Evolutionary conservation across 2,113 vertebrate genomes (phyloP), one percentile per base, ranked within the genome.

Genomic region (Lontra canadensis): DNA sequence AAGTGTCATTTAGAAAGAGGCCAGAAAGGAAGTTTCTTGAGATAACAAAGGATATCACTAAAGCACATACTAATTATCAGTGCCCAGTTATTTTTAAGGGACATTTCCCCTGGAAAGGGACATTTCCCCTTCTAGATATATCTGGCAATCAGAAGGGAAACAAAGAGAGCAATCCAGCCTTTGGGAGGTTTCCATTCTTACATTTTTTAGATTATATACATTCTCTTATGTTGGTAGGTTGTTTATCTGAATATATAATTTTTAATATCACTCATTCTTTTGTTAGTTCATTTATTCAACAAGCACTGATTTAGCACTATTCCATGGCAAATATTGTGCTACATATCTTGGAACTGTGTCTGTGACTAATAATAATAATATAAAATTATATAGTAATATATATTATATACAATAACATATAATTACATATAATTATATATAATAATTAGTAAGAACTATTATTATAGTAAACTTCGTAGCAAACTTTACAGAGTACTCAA

Each of bases 11-110:
- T 97, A 76, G 79, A 20, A 90, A 88, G 11, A 96, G 34, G 81
- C 92, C 95, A 98, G 71, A 90, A 88, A 96, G 67, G 65, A 97
- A 96, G 42, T 90, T 97, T 96, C 84, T 78, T 65, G 69, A 73
- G 84, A 97, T 86, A 97, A 96, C 81, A 97, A 96, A 96, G 55
- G 71, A 34, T 92, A 92, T 71, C 57, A 95, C 71, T 88, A 42
- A 95, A 95, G 63, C 29, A 23, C 17, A 73, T 52, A 23, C 52
- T 97, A 93, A 98, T 98, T 96, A 96, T 84, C 80, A 96, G 42
- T 65, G 76, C 65, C 76, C 44, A 82, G 65, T 17, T 97, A 98
- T 96, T 96, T 97, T 96, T 96, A 90, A 90, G 29, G 18, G n/a
- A 94, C 65, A 17, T 78, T 90, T 95, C n/a, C 39, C 84, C 49